A percentile compares a stretch with the other conserved stretches of the same genome.
Conservation (phyloP, 2,797 vertebrate genomes). For the Sciurus vulgaris region DNA sequence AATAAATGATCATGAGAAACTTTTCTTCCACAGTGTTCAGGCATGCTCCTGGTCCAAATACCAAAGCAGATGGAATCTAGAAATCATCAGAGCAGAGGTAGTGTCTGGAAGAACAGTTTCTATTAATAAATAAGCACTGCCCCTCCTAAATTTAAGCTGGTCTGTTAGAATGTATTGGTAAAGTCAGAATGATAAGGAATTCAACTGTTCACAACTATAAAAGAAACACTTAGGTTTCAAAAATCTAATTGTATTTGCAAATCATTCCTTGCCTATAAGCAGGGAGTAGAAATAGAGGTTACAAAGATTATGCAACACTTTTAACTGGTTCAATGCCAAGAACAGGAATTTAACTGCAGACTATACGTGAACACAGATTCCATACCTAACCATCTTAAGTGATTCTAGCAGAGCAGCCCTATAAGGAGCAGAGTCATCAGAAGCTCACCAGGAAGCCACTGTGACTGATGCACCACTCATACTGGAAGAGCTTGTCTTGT, state of each 20-base stretch:
- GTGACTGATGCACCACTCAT: not conserved
- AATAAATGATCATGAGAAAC: not conserved
- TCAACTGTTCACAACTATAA: not conserved
- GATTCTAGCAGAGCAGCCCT: not conserved
- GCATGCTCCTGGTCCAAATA: not conserved
- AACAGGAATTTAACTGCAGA: not conserved
- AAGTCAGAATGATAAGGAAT: not conserved
- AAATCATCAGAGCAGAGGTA: not conserved
- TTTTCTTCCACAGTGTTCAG: not conserved
- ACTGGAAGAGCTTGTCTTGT: not conserved
- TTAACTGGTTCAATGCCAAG: not conserved
- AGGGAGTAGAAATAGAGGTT: not conserved
- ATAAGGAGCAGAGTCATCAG: not conserved
- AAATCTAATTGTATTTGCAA: not conserved
- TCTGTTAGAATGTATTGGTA: not conserved
- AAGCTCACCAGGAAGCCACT: not conserved
- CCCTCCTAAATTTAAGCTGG: not conserved
- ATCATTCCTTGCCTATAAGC: not conserved
- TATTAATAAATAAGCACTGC: not conserved
- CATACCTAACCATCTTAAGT: not conserved
- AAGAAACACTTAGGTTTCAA: conserved; percentile 27
- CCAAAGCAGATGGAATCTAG: not conserved
- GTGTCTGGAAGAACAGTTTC: not conserved
- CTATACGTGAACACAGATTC: not conserved
- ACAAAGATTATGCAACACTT: not conserved